Conservation (phyloP, 53 echinoderm and acorn worm genomes). For the Arbacia lixula region DNA sequence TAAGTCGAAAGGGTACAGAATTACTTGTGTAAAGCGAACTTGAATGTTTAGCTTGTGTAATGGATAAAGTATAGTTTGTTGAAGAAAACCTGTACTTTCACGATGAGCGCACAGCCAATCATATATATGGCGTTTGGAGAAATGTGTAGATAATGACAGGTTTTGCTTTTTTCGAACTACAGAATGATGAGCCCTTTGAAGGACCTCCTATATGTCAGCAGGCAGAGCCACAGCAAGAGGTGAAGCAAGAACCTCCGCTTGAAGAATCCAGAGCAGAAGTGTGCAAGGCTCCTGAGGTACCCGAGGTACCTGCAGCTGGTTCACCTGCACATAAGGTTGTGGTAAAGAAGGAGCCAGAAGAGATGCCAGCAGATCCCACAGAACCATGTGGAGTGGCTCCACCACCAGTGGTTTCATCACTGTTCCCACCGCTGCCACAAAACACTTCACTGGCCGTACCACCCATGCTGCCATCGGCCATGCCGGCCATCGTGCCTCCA, state of each 20-base stretch:
- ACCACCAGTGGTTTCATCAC: constrained; percentile 6
- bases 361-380: neutral
- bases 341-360: constrained; percentile 23
- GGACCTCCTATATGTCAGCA: constrained; percentile 11
- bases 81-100: too few relatives aligned
- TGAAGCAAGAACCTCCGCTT: constrained; percentile 6
- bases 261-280: neutral
- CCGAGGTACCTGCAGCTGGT: neutral
- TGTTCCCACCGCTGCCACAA: too few relatives aligned
- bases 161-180: neutral
- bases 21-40: too few relatives aligned
- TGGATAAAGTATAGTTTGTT: too few relatives aligned
- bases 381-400: neutral
- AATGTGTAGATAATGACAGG: too few relatives aligned
- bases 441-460: too few relatives aligned
- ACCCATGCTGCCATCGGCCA: too few relatives aligned
- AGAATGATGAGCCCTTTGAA: constrained; percentile 41
- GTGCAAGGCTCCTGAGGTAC: neutral
- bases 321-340: neutral
- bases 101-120: too few relatives aligned
- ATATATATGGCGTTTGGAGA: too few relatives aligned
- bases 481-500: constrained; percentile 34
- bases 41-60: too few relatives aligned
- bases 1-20: too few relatives aligned
- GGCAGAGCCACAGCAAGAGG: neutral